Evolutionary conservation across 1,140 invertebrate genomes (phyloP).

Genomic region (Microvelia longipes): DNA sequence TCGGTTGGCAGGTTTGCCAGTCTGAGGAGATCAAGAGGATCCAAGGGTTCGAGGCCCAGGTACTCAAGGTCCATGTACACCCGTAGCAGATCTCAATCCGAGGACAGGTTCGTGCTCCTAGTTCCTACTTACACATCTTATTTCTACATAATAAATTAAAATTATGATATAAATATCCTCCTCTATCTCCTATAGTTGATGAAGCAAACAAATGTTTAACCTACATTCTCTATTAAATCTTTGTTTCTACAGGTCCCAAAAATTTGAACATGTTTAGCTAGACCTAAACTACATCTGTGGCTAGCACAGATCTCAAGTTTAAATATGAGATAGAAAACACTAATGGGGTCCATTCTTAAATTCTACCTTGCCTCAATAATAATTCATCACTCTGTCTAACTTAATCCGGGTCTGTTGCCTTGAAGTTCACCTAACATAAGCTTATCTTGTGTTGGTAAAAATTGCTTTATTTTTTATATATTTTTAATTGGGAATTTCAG

Average conservation of each 20-base stretch:
- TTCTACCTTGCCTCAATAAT: too few relatives aligned
- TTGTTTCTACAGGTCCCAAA: neutral
- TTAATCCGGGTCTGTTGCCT: neutral
- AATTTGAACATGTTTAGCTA: neutral
- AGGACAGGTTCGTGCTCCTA: conserved; percentile 13
- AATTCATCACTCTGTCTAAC: too few relatives aligned
- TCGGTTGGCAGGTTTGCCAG: conserved; percentile 20
- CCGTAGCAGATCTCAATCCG: conserved; percentile 10
- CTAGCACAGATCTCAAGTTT: too few relatives aligned
- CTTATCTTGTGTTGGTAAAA: neutral
- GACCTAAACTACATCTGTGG: neutral
- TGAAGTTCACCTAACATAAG: neutral
- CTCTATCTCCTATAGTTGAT: neutral
- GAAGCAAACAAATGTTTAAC: neutral
- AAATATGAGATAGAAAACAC: too few relatives aligned
- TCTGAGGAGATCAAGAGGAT: conserved; percentile 17
- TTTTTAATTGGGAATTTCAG: neutral
- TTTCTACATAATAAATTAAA: neutral
- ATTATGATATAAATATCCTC: neutral
- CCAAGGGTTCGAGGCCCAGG: conserved; percentile 16
- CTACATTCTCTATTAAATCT: neutral
- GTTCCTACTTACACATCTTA: neutral
- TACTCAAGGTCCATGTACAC: conserved; percentile 21
- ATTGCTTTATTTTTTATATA: neutral
- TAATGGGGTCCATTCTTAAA: too few relatives aligned